phyloP scores from a whole-genome alignment of 1,140 invertebrate genomes.

The Drosophila sulfurigaster region DNA sequence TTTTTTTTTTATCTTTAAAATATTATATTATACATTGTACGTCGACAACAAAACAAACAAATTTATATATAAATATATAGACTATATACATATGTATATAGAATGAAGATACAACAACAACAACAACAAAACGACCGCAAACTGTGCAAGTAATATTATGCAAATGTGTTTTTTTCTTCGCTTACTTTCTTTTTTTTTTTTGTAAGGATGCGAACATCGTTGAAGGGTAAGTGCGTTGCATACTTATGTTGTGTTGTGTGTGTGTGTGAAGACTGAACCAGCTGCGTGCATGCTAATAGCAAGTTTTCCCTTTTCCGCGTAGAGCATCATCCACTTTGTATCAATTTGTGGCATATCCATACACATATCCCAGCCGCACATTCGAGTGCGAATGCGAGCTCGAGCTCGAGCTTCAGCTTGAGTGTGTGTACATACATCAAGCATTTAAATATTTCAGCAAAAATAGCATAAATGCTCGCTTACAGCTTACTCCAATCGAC shows the following conservation, averaged over 20 bases:
- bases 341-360: slow-evolving; percentile 13
- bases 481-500: neutral
- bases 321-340: neutral
- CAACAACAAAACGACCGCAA: slow-evolving; percentile 20
- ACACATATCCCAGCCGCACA: neutral
- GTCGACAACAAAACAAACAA: slow-evolving; percentile 31
- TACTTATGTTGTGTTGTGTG: neutral
- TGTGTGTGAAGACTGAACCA: neutral
- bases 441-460: neutral
- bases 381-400: neutral
- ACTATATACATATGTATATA: slow-evolving; percentile 10
- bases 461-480: neutral
- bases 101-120: slow-evolving; percentile 33
- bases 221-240: slow-evolving; percentile 5
- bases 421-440: neutral
- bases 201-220: neutral
- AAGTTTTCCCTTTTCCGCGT: slow-evolving; percentile 1
- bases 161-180: slow-evolving; percentile 19
- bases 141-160: slow-evolving; percentile 35
- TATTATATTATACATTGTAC: slow-evolving; percentile 12
- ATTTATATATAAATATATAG: neutral
- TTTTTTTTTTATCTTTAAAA: slow-evolving; percentile 32
- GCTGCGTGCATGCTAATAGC: slow-evolving; percentile 4
- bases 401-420: too few species aligned
- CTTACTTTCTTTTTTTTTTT: neutral